Evolutionary conservation across 2,797 vertebrate species (phyloP).

Genomic region (Botia almorhae): DNA sequence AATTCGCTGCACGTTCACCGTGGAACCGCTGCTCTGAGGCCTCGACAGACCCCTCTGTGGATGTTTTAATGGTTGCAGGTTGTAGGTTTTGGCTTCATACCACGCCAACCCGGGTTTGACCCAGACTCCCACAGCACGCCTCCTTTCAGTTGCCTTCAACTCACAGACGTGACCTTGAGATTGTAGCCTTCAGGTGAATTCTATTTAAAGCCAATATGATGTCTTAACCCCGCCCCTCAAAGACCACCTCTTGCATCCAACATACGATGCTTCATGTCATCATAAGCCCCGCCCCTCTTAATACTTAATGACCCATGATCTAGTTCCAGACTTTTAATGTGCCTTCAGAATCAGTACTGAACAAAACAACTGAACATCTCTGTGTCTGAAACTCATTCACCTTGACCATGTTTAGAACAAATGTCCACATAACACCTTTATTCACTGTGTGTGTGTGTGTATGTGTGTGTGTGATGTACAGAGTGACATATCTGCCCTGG

Average conservation of each 20-base stretch:
- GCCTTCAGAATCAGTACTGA: slow-evolving; percentile 89
- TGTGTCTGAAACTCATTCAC: slow-evolving; percentile 76
- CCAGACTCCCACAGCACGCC: slow-evolving; percentile 65
- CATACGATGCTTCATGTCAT: slow-evolving; percentile 50
- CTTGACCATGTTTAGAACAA: slow-evolving; percentile 88
- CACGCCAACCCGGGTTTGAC: slow-evolving; percentile 58
- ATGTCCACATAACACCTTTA: slow-evolving; percentile 84
- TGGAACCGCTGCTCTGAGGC: slow-evolving; percentile 75
- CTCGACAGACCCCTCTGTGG: slow-evolving; percentile 50
- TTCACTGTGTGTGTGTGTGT: slow-evolving; percentile 70
- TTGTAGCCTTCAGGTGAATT: slow-evolving; percentile 56
- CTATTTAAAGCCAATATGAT: slow-evolving; percentile 67
- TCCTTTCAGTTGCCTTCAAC: slow-evolving; percentile 86
- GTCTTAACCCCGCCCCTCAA: slow-evolving; percentile 67
- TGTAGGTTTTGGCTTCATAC: slow-evolving; percentile 39
- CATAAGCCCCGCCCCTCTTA: slow-evolving; percentile 56
- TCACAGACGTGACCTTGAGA: slow-evolving; percentile 75
- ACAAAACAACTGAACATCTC: slow-evolving; percentile 79
- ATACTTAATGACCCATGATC: slow-evolving; percentile 71
- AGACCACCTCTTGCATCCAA: slow-evolving; percentile 62
- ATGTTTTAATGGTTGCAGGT: slow-evolving; percentile 52
- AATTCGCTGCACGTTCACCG: neutral
- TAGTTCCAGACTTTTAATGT: slow-evolving; percentile 86
- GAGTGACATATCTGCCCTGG: slow-evolving; percentile 59
- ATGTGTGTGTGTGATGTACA: slow-evolving; percentile 74